Percentiles rank a stretch among this genome's conserved stretches.
Evolutionary conservation across 2,113 vertebrate genomes (phyloP).

Genomic region (Edolisoma coerulescens): DNA sequence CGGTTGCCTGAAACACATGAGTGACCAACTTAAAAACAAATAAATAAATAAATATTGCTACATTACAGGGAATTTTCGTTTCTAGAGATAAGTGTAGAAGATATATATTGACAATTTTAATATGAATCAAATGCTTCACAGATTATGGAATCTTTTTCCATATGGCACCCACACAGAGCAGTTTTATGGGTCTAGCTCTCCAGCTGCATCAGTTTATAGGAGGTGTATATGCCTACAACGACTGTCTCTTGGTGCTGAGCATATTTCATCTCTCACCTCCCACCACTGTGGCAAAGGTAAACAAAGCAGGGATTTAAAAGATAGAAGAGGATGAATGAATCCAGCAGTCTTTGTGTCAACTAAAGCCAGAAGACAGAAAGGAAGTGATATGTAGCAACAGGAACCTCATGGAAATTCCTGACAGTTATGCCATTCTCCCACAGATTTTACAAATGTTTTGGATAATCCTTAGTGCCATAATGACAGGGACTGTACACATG

Average conservation of each 20-base stretch:
- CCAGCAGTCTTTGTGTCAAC: neutral
- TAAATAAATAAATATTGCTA: neutral
- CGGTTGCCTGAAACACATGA: neutral
- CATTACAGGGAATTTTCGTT: neutral
- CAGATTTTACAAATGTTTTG: neutral
- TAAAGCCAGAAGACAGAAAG: neutral
- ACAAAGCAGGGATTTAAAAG: neutral
- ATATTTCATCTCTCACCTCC: constrained; percentile 5
- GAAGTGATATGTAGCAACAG: neutral
- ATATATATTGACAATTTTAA: neutral
- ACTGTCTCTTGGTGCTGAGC: neutral
- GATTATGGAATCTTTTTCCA: neutral
- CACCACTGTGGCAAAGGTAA: neutral
- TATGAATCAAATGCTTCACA: neutral
- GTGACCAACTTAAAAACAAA: neutral
- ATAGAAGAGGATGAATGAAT: neutral
- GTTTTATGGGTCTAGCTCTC: constrained; percentile 1
- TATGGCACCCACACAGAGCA: neutral
- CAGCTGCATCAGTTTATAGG: constrained; percentile 11
- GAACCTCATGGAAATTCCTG: constrained; percentile 16
- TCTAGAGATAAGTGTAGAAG: neutral
- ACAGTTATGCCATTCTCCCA: constrained; percentile 20
- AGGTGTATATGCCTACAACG: neutral
- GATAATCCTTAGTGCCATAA: neutral
- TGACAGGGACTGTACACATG: neutral